These are phyloP conservation scores for Leontopithecus rosalia DNA, from an alignment of 2,797 vertebrate genomes.

Conservation along the genomic window DNA sequence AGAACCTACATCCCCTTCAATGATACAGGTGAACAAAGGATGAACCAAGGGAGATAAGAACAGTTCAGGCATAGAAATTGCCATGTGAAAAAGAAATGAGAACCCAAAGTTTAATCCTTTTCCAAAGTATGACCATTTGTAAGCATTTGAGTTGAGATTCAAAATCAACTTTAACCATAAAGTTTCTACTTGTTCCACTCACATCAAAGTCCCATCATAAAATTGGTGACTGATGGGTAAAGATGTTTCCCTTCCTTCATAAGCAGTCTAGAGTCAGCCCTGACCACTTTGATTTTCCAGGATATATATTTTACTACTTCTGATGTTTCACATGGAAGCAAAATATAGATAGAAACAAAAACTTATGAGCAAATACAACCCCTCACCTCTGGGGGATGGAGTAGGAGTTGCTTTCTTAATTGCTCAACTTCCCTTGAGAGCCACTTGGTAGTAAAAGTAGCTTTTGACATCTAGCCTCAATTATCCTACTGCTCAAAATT, in stretches of 20 bases:
- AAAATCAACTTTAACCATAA: background rate
- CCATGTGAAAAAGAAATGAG: background rate
- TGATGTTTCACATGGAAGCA: background rate
- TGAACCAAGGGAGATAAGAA: background rate
- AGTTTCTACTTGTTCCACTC: background rate
- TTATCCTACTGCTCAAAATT: background rate
- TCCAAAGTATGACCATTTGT: background rate
- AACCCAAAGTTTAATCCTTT: background rate
- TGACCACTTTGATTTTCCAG: background rate
- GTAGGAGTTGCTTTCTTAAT: background rate
- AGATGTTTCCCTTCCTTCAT: background rate
- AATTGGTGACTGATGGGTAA: background rate
- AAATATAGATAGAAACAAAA: background rate
- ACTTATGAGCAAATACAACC: background rate
- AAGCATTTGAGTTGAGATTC: background rate
- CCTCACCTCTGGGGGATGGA: no score
- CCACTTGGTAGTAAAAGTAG: background rate
- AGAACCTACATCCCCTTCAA: background rate
- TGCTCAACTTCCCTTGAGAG: background rate
- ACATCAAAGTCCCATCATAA: background rate
- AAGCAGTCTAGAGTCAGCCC: background rate
- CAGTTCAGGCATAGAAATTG: background rate
- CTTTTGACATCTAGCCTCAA: background rate
- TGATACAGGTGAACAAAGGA: background rate
- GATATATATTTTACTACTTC: background rate